Evolutionary conservation across 1,140 invertebrate species (phyloP), one percentile per base, ranked within the genome.

Genomic region (Tyrophagus putrescentiae): DNA sequence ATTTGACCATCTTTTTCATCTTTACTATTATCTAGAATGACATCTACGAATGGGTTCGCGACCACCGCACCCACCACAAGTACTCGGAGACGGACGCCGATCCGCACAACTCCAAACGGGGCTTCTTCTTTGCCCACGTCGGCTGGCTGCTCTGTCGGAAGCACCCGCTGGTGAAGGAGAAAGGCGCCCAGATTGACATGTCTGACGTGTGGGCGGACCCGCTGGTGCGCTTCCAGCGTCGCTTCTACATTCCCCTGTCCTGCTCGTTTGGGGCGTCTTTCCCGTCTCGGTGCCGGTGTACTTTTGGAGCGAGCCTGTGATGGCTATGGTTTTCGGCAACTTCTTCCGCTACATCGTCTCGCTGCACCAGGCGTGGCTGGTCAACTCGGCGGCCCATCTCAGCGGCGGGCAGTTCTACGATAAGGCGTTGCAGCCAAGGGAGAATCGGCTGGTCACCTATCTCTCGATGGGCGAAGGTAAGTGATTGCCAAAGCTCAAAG

Each of bases 31-130:
- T 3, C 2, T 54, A 94, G 77, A 92, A 96, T 73, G 80, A 86
- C 48, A 83, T 88, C n/a, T 81, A 85, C 60, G 90, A 94, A 70
- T 97, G 93, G 92, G 78, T 83, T 0, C 77, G 92, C 60, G 92
- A 96, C 72, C 93, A 98, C 73, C 78, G 93, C 63, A 85, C 94
- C 62, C 93, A 98, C 71, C 93, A 97, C 75, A 96, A 96, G 70
- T 96, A 83, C 74, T 87, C 84, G 4, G 93, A 97, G 72, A 97
- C 93, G 0, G 80, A 95, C 72, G 92, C 91, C 3, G 92, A 97
- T 75, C 92, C 93, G 0, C 90, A 97, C 68, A 95, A 96, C 71
- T 87, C 89, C 2, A 88, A 79, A 4, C 77, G 91, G 11, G 93
- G 92, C 3, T 94, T 97, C 74, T 97, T 98, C 77, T 97, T 96